Evolutionary conservation across 2,113 vertebrate genomes (phyloP), one percentile per base, ranked within the genome.

Genomic region (Corythornis cristatus): DNA sequence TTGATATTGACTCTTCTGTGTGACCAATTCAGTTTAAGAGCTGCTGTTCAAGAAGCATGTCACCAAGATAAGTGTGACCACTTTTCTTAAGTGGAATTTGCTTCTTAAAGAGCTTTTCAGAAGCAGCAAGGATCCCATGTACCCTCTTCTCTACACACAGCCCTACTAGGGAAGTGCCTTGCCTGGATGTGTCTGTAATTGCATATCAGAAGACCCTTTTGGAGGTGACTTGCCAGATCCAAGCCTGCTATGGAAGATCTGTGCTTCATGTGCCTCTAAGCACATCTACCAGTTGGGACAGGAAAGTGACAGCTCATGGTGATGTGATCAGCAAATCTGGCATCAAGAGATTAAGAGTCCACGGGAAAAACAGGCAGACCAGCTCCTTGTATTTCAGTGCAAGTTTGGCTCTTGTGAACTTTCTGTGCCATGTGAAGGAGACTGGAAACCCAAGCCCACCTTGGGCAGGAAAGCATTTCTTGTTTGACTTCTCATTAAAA

Each of bases 51-150:
- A 62, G 60, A 45, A 80, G 22, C 21, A 60, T 0, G 15, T 26
- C 65, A 46, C 37, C 65, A 68, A 90, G 86, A 51, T 3, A 75
- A 89, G 90, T 48, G 76, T 51, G 16, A 77, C 22, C n/a, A 50
- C 25, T 8, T 43, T 72, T 87, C 61, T 75, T 5, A 74, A 82
- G 61, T 21, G 6, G 15, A 9, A 45, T 29, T 65, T 0, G 0
- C 60, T 75, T 64, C 87, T 54, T 74, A 17, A 67, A 85, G 53
- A 93, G 51, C 37, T 26, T 77, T 86, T 54, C 51, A 71, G 53
- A 62, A 19, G 65, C 23, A 68, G 58, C 51, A 88, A 61, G 51
- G 64, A 86, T 57, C 43, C 25, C 33, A 51, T 0, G 0, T 10
- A 37, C 11, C 22, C n/a, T 60, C 15, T 57, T 50, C 33, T 62